phyloP scores from a whole-genome alignment of 1,140 invertebrate species.

The Scylla paramamosain region DNA sequence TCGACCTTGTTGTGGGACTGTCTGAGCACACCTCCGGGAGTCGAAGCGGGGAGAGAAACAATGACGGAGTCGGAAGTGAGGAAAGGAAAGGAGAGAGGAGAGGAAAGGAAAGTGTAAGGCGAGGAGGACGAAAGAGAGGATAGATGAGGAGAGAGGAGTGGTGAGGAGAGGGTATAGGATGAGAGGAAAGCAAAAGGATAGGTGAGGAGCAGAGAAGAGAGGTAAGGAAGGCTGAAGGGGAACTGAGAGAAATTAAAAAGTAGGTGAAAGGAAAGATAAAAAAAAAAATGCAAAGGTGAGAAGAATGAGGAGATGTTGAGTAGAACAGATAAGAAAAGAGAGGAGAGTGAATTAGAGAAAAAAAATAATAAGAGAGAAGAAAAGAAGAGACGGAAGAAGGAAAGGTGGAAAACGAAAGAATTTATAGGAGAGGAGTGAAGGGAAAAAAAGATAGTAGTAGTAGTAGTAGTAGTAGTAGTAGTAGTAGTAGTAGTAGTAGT shows the following conservation, averaged over 20 bases:
- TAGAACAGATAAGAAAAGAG: not conserved
- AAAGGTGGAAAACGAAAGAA: not conserved
- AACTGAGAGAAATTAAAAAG: not conserved
- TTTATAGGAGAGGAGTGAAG: not conserved
- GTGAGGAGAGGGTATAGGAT: not conserved
- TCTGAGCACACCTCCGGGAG: slow-evolving; percentile 45
- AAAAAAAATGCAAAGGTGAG: not conserved
- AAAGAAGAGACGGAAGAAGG: not conserved
- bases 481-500: too few relatives aligned
- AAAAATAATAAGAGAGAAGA: not conserved
- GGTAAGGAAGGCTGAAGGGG: not conserved
- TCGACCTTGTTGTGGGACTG: not conserved
- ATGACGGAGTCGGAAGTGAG: not conserved
- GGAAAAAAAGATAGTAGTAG: not conserved
- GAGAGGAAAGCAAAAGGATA: not conserved
- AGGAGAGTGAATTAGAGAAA: not conserved
- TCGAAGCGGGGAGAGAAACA: not conserved
- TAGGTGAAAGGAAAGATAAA: not conserved
- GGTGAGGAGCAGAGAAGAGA: not conserved
- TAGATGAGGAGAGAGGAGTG: not conserved
- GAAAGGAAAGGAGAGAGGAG: not conserved
- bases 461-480: too few relatives aligned
- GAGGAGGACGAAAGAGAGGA: not conserved
- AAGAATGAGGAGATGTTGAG: not conserved
- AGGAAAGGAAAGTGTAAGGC: not conserved